Percentiles rank a stretch among this genome's conserved stretches.
phyloP scores from a whole-genome alignment of 2,113 vertebrate species.

The Pachyramphus minor region DNA sequence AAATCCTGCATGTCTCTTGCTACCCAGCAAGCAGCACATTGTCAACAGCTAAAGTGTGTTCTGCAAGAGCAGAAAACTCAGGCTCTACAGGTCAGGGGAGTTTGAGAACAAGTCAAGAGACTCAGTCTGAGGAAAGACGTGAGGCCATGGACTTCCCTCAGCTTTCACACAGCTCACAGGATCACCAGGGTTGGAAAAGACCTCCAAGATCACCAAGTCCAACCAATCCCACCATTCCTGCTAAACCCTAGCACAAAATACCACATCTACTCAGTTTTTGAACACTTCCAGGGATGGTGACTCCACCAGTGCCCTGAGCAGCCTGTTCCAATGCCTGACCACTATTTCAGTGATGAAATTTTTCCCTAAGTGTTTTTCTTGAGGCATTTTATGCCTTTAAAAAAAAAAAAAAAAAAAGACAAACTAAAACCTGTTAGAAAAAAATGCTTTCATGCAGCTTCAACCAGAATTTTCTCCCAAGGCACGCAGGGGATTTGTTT shows the following conservation, averaged over 20 bases:
- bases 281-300: neutral
- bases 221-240: too few species aligned
- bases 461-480: neutral
- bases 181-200: neutral
- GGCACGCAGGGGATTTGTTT: constrained; percentile 38
- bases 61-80: neutral
- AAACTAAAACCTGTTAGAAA: neutral
- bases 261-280: neutral
- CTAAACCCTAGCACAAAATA: neutral
- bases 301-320: neutral
- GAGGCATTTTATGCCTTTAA: neutral
- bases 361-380: neutral
- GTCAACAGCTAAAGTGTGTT: neutral
- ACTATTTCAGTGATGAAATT: neutral
- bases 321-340: neutral
- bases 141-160: neutral
- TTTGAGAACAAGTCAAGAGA: neutral
- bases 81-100: neutral
- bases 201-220: neutral
- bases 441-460: neutral
- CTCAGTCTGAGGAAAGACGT: neutral
- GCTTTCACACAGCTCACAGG: neutral
- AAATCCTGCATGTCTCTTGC: neutral
- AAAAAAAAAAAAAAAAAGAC: neutral
- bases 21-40: neutral